Conservation (phyloP, 2,797 vertebrate genomes). For the Sitta carolinensis region DNA sequence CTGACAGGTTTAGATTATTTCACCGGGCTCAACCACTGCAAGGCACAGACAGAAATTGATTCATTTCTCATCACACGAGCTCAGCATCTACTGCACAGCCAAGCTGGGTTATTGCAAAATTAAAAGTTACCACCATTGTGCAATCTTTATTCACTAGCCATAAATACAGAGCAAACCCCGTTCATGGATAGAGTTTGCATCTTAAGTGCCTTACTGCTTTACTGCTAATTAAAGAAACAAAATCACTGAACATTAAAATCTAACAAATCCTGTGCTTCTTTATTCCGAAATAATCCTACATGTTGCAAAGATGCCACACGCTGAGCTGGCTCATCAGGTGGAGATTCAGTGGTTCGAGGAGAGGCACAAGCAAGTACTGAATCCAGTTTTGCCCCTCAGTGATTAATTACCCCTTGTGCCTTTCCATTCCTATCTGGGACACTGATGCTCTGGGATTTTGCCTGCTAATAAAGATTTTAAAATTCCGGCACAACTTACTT, state of each 20-base stretch:
- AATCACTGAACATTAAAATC: background rate
- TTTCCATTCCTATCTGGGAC: background rate
- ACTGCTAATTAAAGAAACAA: background rate
- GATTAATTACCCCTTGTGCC: background rate
- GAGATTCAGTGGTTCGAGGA: background rate
- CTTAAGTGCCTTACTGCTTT: background rate
- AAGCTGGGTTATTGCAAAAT: background rate
- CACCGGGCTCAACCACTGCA: background rate
- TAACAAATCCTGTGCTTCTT: background rate
- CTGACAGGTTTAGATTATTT: constrained; percentile 35
- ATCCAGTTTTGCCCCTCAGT: background rate
- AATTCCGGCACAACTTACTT: background rate
- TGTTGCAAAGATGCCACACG: background rate
- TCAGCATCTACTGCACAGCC: background rate
- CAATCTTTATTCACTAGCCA: background rate
- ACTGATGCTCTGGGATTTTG: background rate
- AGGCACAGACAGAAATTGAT: background rate
- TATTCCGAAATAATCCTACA: background rate
- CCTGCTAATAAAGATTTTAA: background rate
- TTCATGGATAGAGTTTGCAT: background rate
- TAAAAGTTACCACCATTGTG: constrained; percentile 28
- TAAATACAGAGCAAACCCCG: background rate
- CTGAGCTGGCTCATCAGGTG: background rate
- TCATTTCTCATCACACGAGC: background rate
- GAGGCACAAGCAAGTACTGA: background rate